Conservation (phyloP, 2,888 invertebrate species). For the Iphiclides podalirius region DNA sequence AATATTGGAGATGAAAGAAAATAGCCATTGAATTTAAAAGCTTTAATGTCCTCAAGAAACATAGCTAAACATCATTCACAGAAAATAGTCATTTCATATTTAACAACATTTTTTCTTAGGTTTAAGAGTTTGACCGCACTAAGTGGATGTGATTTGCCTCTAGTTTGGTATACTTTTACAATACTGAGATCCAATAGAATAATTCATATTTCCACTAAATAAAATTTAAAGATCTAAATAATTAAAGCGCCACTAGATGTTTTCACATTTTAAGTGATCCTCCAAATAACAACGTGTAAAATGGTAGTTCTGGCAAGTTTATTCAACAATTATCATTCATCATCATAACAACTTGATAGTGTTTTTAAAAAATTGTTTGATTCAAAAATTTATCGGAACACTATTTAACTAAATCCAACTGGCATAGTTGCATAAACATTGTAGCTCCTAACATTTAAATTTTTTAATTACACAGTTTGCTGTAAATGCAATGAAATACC, state of each 20-base stretch:
- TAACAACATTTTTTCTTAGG: constrained; percentile 53
- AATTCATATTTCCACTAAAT: constrained; percentile 31
- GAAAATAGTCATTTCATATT: constrained; percentile 59
- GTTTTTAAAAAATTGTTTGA: background rate
- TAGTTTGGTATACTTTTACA: constrained; percentile 46
- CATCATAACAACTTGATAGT: background rate
- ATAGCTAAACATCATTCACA: constrained; percentile 54
- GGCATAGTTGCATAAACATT: too few relatives aligned
- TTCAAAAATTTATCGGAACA: too few relatives aligned
- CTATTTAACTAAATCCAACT: too few relatives aligned
- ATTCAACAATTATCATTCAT: background rate
- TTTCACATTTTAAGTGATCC: constrained; percentile 33
- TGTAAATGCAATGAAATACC: background rate
- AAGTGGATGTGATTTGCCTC: constrained; percentile 8
- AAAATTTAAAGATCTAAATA: constrained; percentile 38
- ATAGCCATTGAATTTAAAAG: constrained; percentile 32
- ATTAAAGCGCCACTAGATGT: constrained; percentile 37
- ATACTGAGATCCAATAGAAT: constrained; percentile 58
- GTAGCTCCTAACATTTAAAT: too few relatives aligned
- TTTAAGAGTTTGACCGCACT: constrained; percentile 53
- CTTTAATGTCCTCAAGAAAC: constrained; percentile 62
- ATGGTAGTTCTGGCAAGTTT: constrained; percentile 54
- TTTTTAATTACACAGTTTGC: too few relatives aligned
- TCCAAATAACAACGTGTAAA: constrained; percentile 36
- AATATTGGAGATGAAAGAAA: constrained; percentile 10